These are phyloP conservation scores for Polydrusus pterygomalis DNA, from an alignment of 2,888 invertebrate genomes.

Conservation along the genomic window DNA sequence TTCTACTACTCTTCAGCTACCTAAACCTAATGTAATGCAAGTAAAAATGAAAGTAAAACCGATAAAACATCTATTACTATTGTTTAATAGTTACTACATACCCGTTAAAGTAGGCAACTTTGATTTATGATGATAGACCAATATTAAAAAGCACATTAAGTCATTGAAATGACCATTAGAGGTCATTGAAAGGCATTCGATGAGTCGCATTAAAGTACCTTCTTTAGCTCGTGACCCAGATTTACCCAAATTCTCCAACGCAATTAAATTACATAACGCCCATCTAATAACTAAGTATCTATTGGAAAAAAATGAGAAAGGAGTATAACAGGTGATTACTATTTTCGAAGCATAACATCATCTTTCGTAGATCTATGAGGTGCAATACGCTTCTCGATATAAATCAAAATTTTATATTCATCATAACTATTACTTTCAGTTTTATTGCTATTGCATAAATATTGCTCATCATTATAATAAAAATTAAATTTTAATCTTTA, in stretches of 20 bases:
- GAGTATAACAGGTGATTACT: slow-evolving; percentile 17
- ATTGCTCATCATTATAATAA: slow-evolving; percentile 2
- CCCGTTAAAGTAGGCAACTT: slow-evolving; percentile 21
- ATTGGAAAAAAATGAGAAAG: slow-evolving; percentile 17
- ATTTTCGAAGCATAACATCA: neutral
- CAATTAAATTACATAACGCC: slow-evolving; percentile 19
- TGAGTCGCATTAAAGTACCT: slow-evolving; percentile 2
- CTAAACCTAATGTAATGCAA: no score
- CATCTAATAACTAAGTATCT: neutral
- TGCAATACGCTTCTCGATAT: slow-evolving; percentile 4
- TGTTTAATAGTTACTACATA: slow-evolving; percentile 15
- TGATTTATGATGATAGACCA: slow-evolving; percentile 22
- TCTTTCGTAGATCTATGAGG: neutral
- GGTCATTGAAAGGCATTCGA: slow-evolving; percentile 17
- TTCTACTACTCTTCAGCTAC: no score
- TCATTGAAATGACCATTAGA: slow-evolving; percentile 19
- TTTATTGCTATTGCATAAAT: neutral
- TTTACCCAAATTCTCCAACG: slow-evolving; percentile 18
- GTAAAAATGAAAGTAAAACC: slow-evolving; percentile 12
- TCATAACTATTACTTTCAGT: slow-evolving; percentile 5
- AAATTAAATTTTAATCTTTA: neutral
- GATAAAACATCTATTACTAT: neutral
- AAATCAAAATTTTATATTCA: neutral
- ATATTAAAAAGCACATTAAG: slow-evolving; percentile 23
- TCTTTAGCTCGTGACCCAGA: slow-evolving; percentile 23